Percentiles rank a stretch among this genome's conserved stretches.
Evolutionary conservation across 2,113 vertebrate species (phyloP).

Genomic region (Lophochroa leadbeateri): DNA sequence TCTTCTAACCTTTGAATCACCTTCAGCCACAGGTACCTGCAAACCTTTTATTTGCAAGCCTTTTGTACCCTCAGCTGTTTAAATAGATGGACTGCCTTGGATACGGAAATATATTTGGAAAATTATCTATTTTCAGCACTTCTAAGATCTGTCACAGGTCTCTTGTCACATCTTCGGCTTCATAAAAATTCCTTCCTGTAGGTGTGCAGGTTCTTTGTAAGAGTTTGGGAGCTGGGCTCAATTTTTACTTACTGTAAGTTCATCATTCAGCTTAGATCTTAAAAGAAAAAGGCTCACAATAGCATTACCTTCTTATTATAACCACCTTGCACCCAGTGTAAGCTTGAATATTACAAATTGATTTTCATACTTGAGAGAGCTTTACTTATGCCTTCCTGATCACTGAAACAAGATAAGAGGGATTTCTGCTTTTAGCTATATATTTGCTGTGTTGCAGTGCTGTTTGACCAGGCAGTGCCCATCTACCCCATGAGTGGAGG

Average conservation of each 20-base stretch:
- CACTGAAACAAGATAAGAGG: neutral
- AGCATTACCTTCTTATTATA: neutral
- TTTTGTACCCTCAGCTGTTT: neutral
- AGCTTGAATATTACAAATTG: neutral
- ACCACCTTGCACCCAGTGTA: neutral
- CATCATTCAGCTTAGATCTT: neutral
- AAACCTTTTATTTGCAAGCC: neutral
- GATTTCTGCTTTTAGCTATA: neutral
- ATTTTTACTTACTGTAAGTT: neutral
- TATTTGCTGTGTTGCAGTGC: neutral
- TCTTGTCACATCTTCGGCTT: neutral
- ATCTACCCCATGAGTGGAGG: fast-evolving
- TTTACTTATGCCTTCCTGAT: neutral
- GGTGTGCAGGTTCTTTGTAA: neutral
- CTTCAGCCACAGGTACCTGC: neutral
- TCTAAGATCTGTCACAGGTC: neutral
- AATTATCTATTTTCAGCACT: constrained; percentile 1
- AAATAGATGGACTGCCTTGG: neutral
- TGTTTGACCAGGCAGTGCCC: neutral
- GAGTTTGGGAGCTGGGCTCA: neutral
- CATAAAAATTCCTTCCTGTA: constrained; percentile 27
- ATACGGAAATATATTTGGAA: neutral
- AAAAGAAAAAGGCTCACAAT: neutral
- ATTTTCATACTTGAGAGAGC: neutral
- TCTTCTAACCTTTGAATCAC: neutral